phyloP scores from a whole-genome alignment of 2,113 vertebrate species.

The Lophochroa leadbeateri region DNA sequence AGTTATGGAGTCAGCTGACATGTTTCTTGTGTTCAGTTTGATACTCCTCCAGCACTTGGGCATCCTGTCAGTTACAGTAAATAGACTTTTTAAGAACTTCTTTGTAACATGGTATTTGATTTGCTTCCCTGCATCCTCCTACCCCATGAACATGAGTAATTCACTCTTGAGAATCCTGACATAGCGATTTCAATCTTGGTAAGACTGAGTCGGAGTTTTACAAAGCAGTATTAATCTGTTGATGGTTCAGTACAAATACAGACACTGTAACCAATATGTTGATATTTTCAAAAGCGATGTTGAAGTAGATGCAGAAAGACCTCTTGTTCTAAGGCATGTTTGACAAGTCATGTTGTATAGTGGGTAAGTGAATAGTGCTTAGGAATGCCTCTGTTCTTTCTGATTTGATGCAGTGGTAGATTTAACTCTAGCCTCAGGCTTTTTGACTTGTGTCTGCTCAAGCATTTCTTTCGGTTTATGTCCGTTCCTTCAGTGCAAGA shows the following conservation, averaged over 20 bases:
- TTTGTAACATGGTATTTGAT: neutral
- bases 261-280: neutral
- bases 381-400: neutral
- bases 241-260: neutral
- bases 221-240: neutral
- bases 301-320: neutral
- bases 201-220: neutral
- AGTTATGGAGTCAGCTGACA: neutral
- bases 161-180: neutral
- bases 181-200: neutral
- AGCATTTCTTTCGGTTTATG: neutral
- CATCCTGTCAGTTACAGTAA: neutral
- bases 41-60: neutral
- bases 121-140: neutral
- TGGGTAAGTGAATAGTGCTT: neutral
- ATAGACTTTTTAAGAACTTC: neutral
- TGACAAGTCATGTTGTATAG: rapidly evolving
- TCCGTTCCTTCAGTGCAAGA: neutral
- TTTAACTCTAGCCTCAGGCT: neutral
- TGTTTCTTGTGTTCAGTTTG: neutral
- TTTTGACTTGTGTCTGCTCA: neutral
- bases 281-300: neutral
- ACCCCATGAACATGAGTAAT: rapidly evolving
- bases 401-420: neutral
- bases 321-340: neutral